A percentile compares a stretch with the other conserved stretches of the same genome.
These are phyloP conservation scores for Pararge aegeria DNA, from an alignment of 1,140 invertebrate genomes.

Conservation along the genomic window DNA sequence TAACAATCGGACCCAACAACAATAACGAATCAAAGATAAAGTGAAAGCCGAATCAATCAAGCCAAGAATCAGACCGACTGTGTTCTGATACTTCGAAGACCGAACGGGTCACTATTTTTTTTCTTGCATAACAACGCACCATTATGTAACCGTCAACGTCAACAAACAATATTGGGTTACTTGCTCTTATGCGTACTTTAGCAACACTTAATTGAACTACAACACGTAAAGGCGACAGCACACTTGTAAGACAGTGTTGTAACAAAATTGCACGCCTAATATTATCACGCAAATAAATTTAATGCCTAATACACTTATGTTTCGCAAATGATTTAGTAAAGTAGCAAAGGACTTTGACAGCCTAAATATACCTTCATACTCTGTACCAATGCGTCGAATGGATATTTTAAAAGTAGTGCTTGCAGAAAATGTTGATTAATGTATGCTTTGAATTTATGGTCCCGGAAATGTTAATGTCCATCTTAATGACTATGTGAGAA, in stretches of 20 bases:
- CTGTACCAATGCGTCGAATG: too few relatives aligned
- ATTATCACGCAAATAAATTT: constrained; percentile 24
- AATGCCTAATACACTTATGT: constrained; percentile 13
- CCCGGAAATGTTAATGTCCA: background rate
- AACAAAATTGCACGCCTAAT: constrained; percentile 29
- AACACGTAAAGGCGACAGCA: constrained; percentile 18
- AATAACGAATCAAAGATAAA: constrained; percentile 15
- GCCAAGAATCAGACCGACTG: constrained; percentile 33
- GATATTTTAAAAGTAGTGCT: too few relatives aligned
- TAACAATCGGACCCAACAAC: constrained; percentile 1
- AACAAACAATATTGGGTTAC: constrained; percentile 41
- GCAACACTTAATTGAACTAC: constrained; percentile 38
- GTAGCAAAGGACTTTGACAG: constrained; percentile 1
- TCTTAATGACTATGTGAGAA: constrained; percentile 1
- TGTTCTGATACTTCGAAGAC: constrained; percentile 38
- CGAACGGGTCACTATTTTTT: constrained; percentile 38
- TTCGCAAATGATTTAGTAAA: constrained; percentile 20
- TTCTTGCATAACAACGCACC: constrained; percentile 43
- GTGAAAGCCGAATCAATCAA: constrained; percentile 42
- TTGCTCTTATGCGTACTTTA: constrained; percentile 39
- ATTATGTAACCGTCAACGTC: constrained; percentile 39
- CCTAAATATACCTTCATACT: background rate
- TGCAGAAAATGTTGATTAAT: constrained; percentile 5
- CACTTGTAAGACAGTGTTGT: constrained; percentile 15
- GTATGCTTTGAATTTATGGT: background rate